Conservation (phyloP, 2,888 invertebrate genomes). For the Drosophila cognata region DNA sequence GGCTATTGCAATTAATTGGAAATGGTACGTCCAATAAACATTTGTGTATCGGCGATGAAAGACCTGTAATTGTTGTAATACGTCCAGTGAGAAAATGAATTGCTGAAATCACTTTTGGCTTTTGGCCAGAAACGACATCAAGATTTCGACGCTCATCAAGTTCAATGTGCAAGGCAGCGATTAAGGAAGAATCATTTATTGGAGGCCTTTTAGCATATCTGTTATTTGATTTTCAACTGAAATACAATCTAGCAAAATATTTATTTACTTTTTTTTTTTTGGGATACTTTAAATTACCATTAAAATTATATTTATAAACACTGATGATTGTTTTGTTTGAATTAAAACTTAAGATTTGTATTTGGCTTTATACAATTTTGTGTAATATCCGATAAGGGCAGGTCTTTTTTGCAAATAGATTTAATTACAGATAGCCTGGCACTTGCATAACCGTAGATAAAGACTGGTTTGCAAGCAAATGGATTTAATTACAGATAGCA, state of each 20-base stretch:
- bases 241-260: slow-evolving; percentile 3
- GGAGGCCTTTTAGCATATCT: background rate
- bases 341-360: background rate
- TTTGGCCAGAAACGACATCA: slow-evolving; percentile 26
- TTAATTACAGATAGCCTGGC: background rate
- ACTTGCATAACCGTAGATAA: background rate
- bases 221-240: slow-evolving; percentile 5
- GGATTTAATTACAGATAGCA: background rate
- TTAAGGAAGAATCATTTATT: background rate
- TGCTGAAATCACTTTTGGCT: slow-evolving; percentile 35
- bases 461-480: background rate
- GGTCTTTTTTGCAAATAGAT: background rate
- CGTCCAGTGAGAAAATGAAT: slow-evolving; percentile 32
- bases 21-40: slow-evolving; percentile 66
- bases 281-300: background rate
- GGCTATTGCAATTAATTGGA: slow-evolving; percentile 62
- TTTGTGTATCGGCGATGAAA: slow-evolving; percentile 29
- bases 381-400: background rate
- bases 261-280: background rate
- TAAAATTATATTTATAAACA: slow-evolving; percentile 5
- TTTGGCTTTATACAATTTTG: background rate
- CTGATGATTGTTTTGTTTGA: background rate
- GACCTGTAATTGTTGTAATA: slow-evolving; percentile 31
- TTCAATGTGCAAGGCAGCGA: slow-evolving; percentile 19
- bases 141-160: slow-evolving; percentile 29